Conservation (phyloP, 2,113 vertebrate genomes). For the Agapornis roseicollis region DNA sequence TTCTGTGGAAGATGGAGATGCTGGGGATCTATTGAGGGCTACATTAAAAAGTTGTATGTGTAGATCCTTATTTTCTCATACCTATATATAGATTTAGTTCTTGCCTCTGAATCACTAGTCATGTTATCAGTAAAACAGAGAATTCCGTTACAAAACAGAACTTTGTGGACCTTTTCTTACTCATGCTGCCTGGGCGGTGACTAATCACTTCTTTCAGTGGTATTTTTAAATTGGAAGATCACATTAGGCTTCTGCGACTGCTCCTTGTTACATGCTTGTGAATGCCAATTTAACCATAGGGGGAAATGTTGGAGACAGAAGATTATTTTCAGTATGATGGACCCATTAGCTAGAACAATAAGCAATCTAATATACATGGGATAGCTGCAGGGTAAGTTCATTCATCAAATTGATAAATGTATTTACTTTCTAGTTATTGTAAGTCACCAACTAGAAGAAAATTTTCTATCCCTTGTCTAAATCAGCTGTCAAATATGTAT, state of each 20-base stretch:
- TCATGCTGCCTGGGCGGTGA: conserved; percentile 8
- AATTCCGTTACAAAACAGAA: conserved; percentile 1
- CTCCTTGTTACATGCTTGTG: background rate
- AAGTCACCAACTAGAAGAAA: background rate
- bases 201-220: conserved; percentile 22
- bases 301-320: conserved; percentile 6
- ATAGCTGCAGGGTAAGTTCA: conserved; percentile 14
- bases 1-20: background rate
- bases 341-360: conserved; percentile 50
- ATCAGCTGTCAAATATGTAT: background rate
- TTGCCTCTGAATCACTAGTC: conserved; percentile 31
- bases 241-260: background rate
- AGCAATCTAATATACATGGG: conserved; percentile 1
- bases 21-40: background rate
- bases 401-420: conserved; percentile 50
- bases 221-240: conserved; percentile 40
- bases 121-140: background rate
- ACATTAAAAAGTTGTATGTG: background rate
- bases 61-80: background rate
- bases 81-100: background rate
- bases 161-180: conserved; percentile 19
- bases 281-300: conserved; percentile 11
- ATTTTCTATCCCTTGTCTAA: background rate
- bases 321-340: conserved; percentile 51
- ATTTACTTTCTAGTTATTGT: conserved; percentile 40